Conservation (phyloP, 2,888 invertebrate genomes). For the Cataglyphis albicans region DNA sequence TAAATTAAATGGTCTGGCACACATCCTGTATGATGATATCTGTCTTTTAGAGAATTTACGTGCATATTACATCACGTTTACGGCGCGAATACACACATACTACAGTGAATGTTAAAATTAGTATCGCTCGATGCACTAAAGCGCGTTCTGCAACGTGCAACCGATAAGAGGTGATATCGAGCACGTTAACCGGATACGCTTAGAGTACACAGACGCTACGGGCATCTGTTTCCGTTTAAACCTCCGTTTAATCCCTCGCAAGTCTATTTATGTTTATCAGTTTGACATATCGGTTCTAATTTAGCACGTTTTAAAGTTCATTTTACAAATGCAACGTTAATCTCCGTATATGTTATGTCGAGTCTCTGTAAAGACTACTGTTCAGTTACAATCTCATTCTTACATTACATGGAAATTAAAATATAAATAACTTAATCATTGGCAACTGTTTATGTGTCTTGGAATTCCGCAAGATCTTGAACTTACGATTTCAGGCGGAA, state of each 20-base stretch:
- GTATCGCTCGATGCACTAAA: slow-evolving; percentile 35
- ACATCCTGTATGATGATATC: neutral
- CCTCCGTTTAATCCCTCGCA: slow-evolving; percentile 3
- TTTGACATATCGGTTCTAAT: neutral
- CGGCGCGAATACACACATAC: neutral
- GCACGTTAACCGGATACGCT: slow-evolving; percentile 40
- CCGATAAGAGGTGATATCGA: slow-evolving; percentile 42
- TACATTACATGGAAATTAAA: neutral
- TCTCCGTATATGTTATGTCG: neutral
- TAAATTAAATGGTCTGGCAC: neutral
- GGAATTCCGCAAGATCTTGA: neutral
- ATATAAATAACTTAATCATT: neutral
- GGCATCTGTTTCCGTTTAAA: slow-evolving; percentile 45
- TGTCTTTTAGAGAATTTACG: neutral
- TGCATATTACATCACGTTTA: neutral
- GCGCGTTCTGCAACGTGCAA: slow-evolving; percentile 28
- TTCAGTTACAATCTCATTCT: neutral
- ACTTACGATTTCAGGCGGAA: neutral
- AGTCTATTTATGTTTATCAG: slow-evolving; percentile 24
- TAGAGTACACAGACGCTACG: slow-evolving; percentile 26
- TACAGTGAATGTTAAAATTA: slow-evolving; percentile 40
- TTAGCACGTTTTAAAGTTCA: neutral
- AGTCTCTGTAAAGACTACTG: neutral
- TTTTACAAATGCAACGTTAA: neutral
- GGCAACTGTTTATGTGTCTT: slow-evolving; percentile 17